Percentiles rank a stretch among this genome's conserved stretches.
Evolutionary conservation across 2,888 invertebrate genomes (phyloP).

Genomic region (Micoletzkya japonica): DNA sequence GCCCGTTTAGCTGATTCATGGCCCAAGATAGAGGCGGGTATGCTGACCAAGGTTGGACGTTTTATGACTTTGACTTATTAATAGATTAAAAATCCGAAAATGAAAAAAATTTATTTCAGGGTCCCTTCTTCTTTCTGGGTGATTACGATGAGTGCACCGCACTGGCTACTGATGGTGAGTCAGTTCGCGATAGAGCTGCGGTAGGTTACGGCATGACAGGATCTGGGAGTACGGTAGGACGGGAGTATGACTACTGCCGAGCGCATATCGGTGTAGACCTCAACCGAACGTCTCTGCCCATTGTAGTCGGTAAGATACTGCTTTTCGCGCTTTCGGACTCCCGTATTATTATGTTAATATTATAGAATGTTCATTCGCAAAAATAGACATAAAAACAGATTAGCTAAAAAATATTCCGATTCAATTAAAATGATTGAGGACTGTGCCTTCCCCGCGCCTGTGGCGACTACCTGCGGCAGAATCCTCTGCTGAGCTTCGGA

Average conservation of each 20-base stretch:
- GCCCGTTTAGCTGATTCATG: slow-evolving; percentile 11
- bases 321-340: slow-evolving; percentile 1
- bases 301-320: neutral
- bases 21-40: slow-evolving; percentile 7
- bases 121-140: slow-evolving; percentile 49
- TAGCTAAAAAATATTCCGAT: no score
- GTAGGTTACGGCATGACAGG: no score
- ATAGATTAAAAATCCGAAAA: neutral
- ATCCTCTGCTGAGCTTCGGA: no score
- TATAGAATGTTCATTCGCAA: neutral
- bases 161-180: slow-evolving; percentile 4
- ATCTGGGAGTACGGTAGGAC: neutral
- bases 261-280: slow-evolving; percentile 10
- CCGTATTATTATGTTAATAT: neutral
- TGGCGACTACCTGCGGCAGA: slow-evolving; percentile 8
- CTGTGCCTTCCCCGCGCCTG: slow-evolving; percentile 21
- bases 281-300: neutral
- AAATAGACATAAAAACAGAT: neutral
- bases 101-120: slow-evolving; percentile 20
- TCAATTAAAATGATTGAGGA: no score
- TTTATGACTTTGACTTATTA: neutral
- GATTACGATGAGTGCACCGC: slow-evolving; percentile 42
- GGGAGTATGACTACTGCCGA: slow-evolving; percentile 18
- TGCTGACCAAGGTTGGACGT: slow-evolving; percentile 16
- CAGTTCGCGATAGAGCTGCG: no score